These are phyloP conservation scores for Sitophilus oryzae DNA, from an alignment of 1,140 invertebrate species.

Conservation along the genomic window DNA sequence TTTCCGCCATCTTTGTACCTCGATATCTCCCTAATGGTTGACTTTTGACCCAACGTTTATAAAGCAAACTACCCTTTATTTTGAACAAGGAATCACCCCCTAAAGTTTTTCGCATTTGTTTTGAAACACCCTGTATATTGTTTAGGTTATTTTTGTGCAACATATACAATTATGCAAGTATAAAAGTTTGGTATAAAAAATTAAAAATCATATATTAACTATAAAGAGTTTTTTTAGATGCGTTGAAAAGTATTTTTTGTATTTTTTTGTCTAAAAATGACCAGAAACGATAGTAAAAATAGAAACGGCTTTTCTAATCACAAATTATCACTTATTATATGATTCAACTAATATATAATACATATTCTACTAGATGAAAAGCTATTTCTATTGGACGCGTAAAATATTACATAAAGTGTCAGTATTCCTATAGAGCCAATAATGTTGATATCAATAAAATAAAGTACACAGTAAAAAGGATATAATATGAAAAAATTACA, in stretches of 20 bases:
- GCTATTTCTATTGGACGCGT: conserved; percentile 6
- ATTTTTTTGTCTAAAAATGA: not conserved
- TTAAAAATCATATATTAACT: not conserved
- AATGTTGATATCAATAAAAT: conserved; percentile 5
- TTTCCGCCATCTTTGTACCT: too few species aligned
- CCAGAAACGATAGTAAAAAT: not conserved
- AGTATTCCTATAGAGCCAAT: conserved; percentile 6
- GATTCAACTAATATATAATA: conserved; percentile 17
- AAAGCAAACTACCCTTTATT: too few species aligned
- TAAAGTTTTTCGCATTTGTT: too few species aligned
- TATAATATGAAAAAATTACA: conserved; percentile 2
- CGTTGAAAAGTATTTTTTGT: not conserved
- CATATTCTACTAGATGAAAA: conserved; percentile 11
- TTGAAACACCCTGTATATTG: too few species aligned
- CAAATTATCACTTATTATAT: conserved; percentile 18
- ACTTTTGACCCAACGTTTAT: too few species aligned
- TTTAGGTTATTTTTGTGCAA: too few species aligned
- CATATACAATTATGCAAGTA: not conserved
- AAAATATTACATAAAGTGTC: conserved; percentile 4
- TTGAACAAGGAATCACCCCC: too few species aligned
- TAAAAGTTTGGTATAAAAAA: conserved; percentile 1
- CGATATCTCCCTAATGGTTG: too few species aligned
- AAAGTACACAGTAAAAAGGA: too few species aligned
- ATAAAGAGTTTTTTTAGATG: not conserved
- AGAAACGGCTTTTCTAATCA: conserved; percentile 14